These are phyloP conservation scores for Bombus confusus DNA, from an alignment of 1,140 invertebrate species.

Conservation along the genomic window DNA sequence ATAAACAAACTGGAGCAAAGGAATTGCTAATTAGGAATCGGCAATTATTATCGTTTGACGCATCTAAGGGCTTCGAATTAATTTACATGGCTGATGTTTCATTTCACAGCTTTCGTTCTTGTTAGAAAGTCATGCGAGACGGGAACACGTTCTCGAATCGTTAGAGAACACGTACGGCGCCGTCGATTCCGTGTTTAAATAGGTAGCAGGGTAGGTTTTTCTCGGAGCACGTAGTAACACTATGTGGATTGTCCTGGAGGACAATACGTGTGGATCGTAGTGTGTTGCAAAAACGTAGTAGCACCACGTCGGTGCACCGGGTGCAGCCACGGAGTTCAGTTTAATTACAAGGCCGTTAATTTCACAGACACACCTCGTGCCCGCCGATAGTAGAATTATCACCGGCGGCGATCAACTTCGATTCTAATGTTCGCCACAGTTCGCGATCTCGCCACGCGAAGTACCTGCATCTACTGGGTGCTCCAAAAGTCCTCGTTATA, in stretches of 20 bases:
- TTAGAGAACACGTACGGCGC: neutral
- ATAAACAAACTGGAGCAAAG: too few species aligned
- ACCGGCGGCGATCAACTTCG: slow-evolving; percentile 32
- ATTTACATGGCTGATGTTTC: too few species aligned
- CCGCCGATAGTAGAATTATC: slow-evolving; percentile 35
- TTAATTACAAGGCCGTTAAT: slow-evolving; percentile 34
- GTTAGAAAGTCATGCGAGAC: neutral
- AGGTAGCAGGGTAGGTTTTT: neutral
- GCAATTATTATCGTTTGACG: too few species aligned
- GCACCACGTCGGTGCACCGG: neutral
- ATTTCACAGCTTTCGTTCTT: too few species aligned
- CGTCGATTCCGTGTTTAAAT: neutral
- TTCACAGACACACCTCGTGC: slow-evolving; percentile 11
- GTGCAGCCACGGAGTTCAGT: neutral
- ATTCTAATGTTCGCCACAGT: slow-evolving; percentile 15
- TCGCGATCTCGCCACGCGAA: neutral
- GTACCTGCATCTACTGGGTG: neutral
- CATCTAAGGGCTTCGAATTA: too few species aligned
- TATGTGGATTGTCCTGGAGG: neutral
- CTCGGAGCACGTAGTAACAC: neutral
- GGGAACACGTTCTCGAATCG: neutral
- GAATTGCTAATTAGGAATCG: too few species aligned
- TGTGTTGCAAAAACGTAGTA: neutral
- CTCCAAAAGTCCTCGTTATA: neutral
- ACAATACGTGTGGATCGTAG: neutral